Evolutionary conservation across 2,888 invertebrate genomes (phyloP).

Genomic region (Eristalis pertinax): DNA sequence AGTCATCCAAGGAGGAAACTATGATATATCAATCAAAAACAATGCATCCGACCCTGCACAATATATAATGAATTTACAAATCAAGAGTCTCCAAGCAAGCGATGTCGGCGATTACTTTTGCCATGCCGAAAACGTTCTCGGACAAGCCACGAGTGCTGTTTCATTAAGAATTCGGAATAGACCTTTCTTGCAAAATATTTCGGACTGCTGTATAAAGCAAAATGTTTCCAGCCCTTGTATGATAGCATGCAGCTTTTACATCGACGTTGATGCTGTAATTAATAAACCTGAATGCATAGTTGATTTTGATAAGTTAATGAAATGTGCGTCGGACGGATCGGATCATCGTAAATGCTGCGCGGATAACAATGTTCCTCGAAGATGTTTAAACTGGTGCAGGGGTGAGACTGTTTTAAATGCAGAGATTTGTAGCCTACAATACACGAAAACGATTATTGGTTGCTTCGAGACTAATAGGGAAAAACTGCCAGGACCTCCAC

Average conservation of each 20-base stretch:
- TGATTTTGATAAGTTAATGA: constrained; percentile 93
- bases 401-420: constrained; percentile 87
- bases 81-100: constrained; percentile 86
- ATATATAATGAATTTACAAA: constrained; percentile 88
- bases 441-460: constrained; percentile 88
- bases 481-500: constrained; percentile 90
- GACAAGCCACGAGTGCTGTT: constrained; percentile 87
- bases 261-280: constrained; percentile 91
- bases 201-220: constrained; percentile 90
- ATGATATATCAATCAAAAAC: constrained; percentile 84
- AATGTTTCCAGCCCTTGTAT: constrained; percentile 91
- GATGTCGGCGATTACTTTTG: constrained; percentile 93
- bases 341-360: constrained; percentile 93
- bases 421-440: constrained; percentile 87
- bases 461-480: constrained; percentile 92
- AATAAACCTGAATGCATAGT: constrained; percentile 90
- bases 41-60: constrained; percentile 86
- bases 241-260: constrained; percentile 91
- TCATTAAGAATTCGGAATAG: constrained; percentile 87
- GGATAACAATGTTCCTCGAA: constrained; percentile 89
- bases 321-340: constrained; percentile 90
- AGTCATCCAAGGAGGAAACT: constrained; percentile 90
- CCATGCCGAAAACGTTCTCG: constrained; percentile 92
- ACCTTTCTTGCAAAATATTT: constrained; percentile 86
- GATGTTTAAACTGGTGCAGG: constrained; percentile 92